These are phyloP conservation scores for Microplitis manilae DNA, from an alignment of 2,888 invertebrate genomes.

Conservation along the genomic window DNA sequence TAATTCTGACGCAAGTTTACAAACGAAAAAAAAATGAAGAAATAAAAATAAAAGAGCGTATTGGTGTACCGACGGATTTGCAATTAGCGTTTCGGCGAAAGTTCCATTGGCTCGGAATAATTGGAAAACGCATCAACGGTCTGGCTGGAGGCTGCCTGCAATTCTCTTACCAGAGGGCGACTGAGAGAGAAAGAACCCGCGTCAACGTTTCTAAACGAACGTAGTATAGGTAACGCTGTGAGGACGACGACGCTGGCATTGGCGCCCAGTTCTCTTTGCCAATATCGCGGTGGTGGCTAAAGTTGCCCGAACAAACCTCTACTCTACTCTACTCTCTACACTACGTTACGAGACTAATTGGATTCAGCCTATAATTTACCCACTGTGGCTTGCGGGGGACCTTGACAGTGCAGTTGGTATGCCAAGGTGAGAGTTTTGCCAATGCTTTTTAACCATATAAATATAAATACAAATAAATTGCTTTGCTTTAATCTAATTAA, in stretches of 20 bases:
- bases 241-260: slow-evolving; percentile 5
- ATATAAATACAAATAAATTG: not conserved
- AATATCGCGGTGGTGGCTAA: slow-evolving; percentile 41
- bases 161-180: slow-evolving; percentile 5
- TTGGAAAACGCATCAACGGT: slow-evolving; percentile 33
- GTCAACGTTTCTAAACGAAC: slow-evolving; percentile 20
- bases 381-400: slow-evolving; percentile 42
- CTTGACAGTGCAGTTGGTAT: slow-evolving; percentile 34
- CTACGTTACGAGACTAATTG: slow-evolving; percentile 42
- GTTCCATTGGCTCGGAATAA: slow-evolving; percentile 35
- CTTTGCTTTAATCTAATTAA: not conserved
- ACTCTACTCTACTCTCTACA: slow-evolving; percentile 5
- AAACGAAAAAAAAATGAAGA: not conserved
- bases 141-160: slow-evolving; percentile 12
- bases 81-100: slow-evolving; percentile 35
- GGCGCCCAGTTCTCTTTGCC: slow-evolving; percentile 39
- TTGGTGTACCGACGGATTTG: slow-evolving; percentile 8
- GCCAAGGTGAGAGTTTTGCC: slow-evolving; percentile 29
- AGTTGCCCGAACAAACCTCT: slow-evolving; percentile 42
- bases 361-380: slow-evolving; percentile 45
- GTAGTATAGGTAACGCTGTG: slow-evolving; percentile 12
- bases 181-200: slow-evolving; percentile 15
- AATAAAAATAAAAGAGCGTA: not conserved
- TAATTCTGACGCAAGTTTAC: not conserved
- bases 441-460: not conserved